Base-by-base conservation (phyloP, 2,888 invertebrate genomes). In the Epirrita christyi region DNA sequence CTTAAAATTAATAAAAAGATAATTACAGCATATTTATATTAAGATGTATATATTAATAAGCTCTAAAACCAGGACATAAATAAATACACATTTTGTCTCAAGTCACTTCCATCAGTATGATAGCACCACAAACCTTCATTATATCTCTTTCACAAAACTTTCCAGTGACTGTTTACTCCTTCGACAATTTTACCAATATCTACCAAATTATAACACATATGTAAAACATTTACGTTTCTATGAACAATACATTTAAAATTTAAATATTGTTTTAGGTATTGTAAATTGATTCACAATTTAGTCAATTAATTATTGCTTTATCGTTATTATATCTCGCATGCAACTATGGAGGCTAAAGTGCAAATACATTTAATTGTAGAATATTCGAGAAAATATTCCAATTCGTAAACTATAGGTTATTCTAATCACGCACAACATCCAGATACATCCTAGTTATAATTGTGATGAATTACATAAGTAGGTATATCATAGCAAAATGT, bases 51-150 rank as follows among this genome's bases (percentile, higher is more conserved):
- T 86, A 90, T 90, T 91, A 90, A 85, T 89, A 90, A 92, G 91
- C 91, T 92, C 91, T 91, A 91, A 87, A 88, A 88, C 83, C 80
- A 86, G 85, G 87, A 88, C 85, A 85, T 88, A 88, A 89, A 80
- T 76, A 88, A 87, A 85, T 83, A 85, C 76, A 84, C 75, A 81
- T 85, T 87, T 80, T 81, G 80, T 85, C 82, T 72, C 78, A 88
- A 85, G 86, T 84, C 89, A 86, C 84, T 81, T 57, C 72, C 73
- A 78, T 78, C 85, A 81, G 78, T 81, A 76, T 78, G 85, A 80
- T 91, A 91, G 91, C 91, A 91, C 91, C 91, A 89, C 87, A 71
- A 77, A 79, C 81, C 80, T 76, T 64, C 76, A n/a, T 74, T 75
- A 75, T 78, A 73, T 80, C 75, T 76, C 77, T n/a, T n/a, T 76